Evolutionary conservation across 2,113 vertebrate genomes (phyloP).

Genomic region (Uropsilus gracilis): DNA sequence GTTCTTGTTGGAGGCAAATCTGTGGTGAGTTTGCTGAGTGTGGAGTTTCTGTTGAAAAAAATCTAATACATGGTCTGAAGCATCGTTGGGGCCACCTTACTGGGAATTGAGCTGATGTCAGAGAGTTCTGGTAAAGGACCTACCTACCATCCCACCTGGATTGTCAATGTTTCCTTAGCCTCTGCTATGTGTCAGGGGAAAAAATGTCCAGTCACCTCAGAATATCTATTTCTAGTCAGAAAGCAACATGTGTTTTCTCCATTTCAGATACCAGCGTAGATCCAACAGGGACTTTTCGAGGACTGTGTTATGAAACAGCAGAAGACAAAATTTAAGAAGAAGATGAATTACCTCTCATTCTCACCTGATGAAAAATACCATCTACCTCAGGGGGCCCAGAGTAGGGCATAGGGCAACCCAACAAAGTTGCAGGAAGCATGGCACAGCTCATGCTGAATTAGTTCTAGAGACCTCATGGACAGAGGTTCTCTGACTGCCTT

Average conservation of each 20-base stretch:
- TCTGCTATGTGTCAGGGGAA: not conserved
- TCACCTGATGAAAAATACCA: not conserved
- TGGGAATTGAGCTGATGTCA: not conserved
- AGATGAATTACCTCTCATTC: not conserved
- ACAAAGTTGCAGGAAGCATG: not conserved
- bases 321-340: not conserved
- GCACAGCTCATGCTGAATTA: rapidly evolving
- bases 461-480: not conserved
- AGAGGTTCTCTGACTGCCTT: too few relatives aligned
- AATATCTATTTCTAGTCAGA: conserved; percentile 4
- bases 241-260: not conserved
- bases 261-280: not conserved
- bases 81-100: not conserved
- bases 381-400: not conserved
- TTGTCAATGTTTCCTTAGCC: not conserved
- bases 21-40: conserved; percentile 2
- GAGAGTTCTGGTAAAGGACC: not conserved
- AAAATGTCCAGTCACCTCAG: not conserved
- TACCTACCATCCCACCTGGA: not conserved
- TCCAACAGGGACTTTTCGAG: not conserved
- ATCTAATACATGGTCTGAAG: not conserved
- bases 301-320: not conserved
- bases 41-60: conserved; percentile 37
- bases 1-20: conserved; percentile 52
- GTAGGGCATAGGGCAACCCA: not conserved